Base-by-base conservation (phyloP, 2,888 invertebrate species). In the Boloria euphrosyne region DNA sequence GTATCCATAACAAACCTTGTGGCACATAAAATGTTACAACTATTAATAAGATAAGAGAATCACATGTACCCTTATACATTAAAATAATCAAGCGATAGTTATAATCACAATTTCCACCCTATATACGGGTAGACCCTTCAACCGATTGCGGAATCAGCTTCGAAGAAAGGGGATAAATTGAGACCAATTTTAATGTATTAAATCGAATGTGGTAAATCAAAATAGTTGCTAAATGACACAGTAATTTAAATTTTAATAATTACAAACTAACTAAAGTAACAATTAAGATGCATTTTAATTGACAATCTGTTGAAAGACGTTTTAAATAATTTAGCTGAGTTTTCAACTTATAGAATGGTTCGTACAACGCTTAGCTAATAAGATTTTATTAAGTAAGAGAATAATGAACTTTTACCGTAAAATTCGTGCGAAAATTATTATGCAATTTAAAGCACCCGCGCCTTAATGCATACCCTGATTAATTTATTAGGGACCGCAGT, bases 401-500 rank as follows among this genome's bases (percentile, higher is more conserved):
- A 84, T 82, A 80, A 82, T 74, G 83, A 80, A 79, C 75, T 69
- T 69, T 66, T 31, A 63, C 53, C 72, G 73, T 82, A 81, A 79
- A 80, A 83, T 84, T 84, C 76, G 77, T 70, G 66, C 71, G 78
- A 80, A 82, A 88, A 86, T 84, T 80, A 85, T 87, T 85, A 84
- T 77, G 75, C 83, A 82, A 87, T 89, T 85, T 84, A 83, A 83
- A 73, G 80, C 82, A 80, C 77, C 80, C 75, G 79, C 70, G 80
- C 80, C 78, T 83, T 82, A 84, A 86, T 84, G 82, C 81, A 80
- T 79, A 76, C 76, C 72, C 80, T 86, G 84, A 87, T 87, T 85
- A 85, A 88, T 89, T 86, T 86, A 85, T 85, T 84, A 79, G 76
- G 73, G 76, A 84, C 85, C 86, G 78, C 84, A 84, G 78, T 77